phyloP scores from a whole-genome alignment of 64 coral and sea anemone genomes.

The Exaiptasia diaphana region DNA sequence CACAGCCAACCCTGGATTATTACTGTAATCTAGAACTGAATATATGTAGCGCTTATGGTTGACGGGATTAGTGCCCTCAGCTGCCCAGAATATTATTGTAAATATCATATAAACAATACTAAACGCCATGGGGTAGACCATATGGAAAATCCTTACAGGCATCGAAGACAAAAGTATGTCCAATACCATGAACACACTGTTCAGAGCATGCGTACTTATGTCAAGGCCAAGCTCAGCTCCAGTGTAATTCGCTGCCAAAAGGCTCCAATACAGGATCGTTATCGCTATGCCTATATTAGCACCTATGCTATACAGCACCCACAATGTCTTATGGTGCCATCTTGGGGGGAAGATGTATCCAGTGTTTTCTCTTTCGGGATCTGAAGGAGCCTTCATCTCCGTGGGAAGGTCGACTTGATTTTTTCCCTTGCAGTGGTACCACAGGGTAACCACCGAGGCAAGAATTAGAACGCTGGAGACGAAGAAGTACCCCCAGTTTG shows the following conservation, averaged over 20 bases:
- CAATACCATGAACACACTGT: constrained; percentile 57
- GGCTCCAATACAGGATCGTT: constrained; percentile 43
- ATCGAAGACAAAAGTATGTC: constrained; percentile 44
- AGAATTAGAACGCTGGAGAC: constrained; percentile 52
- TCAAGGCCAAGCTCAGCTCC: constrained; percentile 37
- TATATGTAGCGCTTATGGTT: constrained; percentile 48
- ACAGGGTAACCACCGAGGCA: constrained; percentile 48
- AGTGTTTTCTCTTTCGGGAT: constrained; percentile 7
- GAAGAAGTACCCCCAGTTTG: constrained; percentile 64
- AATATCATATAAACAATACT: constrained; percentile 30
- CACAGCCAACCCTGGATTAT: constrained; percentile 29
- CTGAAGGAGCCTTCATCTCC: constrained; percentile 23
- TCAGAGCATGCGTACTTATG: constrained; percentile 49
- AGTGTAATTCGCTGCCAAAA: neutral
- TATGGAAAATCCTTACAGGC: constrained; percentile 63
- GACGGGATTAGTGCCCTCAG: constrained; percentile 28
- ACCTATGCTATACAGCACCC: constrained; percentile 74
- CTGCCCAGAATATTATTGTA: constrained; percentile 65
- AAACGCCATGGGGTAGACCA: constrained; percentile 51
- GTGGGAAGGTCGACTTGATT: constrained; percentile 28
- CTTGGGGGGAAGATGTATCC: constrained; percentile 2
- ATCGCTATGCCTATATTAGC: constrained; percentile 55
- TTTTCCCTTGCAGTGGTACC: constrained; percentile 17
- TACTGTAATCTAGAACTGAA: constrained; percentile 46
- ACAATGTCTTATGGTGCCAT: constrained; percentile 68